Evolutionary conservation across 2,113 vertebrate species (phyloP).

Genomic region (Columba janthina): DNA sequence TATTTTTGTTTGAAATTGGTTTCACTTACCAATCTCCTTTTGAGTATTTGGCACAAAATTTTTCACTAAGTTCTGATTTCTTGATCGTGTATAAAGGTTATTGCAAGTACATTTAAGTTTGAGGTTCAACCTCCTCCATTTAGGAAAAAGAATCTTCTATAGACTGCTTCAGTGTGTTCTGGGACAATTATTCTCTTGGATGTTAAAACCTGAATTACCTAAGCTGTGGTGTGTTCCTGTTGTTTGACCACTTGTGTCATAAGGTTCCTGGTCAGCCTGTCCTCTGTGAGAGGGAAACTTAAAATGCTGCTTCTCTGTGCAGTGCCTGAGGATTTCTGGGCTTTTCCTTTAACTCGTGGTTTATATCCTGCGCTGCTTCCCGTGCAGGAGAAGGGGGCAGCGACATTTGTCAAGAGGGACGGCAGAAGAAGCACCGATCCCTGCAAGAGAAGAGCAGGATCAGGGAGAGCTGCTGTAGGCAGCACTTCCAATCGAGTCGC

Average conservation of each 20-base stretch:
- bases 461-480: background rate
- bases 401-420: background rate
- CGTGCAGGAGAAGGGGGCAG: background rate
- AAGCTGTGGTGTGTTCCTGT: rapidly evolving
- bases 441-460: background rate
- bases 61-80: background rate
- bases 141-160: background rate
- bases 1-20: conserved; percentile 74
- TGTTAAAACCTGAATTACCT: background rate
- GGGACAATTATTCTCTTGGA: background rate
- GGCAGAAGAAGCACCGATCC: background rate
- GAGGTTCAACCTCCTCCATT: background rate
- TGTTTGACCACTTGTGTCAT: background rate
- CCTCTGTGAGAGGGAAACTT: background rate
- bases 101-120: background rate
- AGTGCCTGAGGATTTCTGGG: background rate
- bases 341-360: background rate
- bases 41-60: background rate
- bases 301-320: background rate
- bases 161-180: background rate
- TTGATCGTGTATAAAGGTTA: background rate
- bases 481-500: background rate
- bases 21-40: conserved; percentile 4
- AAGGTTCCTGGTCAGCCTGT: background rate
- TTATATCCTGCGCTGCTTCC: background rate